These are phyloP conservation scores for Miltochrista miniata DNA, from an alignment of 2,888 invertebrate species.

Conservation along the genomic window DNA sequence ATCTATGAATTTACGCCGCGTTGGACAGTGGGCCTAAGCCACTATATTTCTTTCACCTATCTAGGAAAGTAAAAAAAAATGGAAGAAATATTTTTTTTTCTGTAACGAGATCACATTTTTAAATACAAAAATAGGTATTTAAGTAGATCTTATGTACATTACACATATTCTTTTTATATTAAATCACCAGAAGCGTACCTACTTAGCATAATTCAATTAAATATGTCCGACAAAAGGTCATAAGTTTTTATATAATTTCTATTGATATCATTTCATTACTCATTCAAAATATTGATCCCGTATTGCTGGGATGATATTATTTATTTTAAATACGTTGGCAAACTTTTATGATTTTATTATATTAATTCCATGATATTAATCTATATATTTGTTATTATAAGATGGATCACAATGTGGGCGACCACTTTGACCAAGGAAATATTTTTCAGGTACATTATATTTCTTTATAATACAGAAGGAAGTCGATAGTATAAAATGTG, in stretches of 20 bases:
- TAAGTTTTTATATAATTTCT: background rate
- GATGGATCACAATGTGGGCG: too few relatives aligned
- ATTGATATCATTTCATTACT: background rate
- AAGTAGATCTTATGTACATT: slow-evolving; percentile 37
- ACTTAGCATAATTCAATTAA: background rate
- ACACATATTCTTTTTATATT: slow-evolving; percentile 1
- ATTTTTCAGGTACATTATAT: too few relatives aligned
- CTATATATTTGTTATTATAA: too few relatives aligned
- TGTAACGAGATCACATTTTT: slow-evolving; percentile 43
- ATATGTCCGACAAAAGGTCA: background rate
- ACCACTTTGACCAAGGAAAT: too few relatives aligned
- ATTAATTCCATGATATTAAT: too few relatives aligned
- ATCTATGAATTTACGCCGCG: too few relatives aligned
- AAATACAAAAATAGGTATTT: slow-evolving; percentile 43
- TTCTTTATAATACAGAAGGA: too few relatives aligned
- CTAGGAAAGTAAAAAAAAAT: slow-evolving; percentile 4
- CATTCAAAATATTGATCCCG: too few relatives aligned
- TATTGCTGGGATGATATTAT: too few relatives aligned
- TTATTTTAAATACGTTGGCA: too few relatives aligned
- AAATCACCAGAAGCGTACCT: background rate
- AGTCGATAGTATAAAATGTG: too few relatives aligned
- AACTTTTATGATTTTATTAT: too few relatives aligned
- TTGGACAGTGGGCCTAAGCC: background rate
- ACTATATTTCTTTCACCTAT: background rate
- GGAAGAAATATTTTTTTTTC: slow-evolving; percentile 11